Conservation (phyloP, 2,888 invertebrate species). For the Clitarchus hookeri region DNA sequence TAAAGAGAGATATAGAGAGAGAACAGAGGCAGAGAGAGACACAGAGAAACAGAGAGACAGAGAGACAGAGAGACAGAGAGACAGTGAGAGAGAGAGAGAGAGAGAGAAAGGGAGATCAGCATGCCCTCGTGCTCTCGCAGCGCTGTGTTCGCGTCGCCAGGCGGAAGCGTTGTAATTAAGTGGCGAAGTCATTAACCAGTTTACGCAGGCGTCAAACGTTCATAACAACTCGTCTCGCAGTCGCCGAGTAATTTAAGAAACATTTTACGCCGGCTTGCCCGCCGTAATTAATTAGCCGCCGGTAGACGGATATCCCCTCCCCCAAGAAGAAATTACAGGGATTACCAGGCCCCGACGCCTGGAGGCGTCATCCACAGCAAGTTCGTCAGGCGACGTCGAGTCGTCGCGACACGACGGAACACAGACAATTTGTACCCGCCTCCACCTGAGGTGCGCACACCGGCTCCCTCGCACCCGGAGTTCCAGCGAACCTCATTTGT, state of each 20-base stretch:
- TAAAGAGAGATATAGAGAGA: too few relatives aligned
- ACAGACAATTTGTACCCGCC: neutral
- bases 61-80: too few relatives aligned
- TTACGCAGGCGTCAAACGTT: constrained; percentile 7
- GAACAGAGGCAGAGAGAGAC: too few relatives aligned
- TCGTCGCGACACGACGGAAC: neutral
- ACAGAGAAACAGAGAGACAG: too few relatives aligned
- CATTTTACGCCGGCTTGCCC: neutral
- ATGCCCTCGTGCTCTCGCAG: too few relatives aligned
- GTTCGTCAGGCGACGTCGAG: neutral
- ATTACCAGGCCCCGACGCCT: neutral
- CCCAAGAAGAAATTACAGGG: neutral
- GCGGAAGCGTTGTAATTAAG: neutral
- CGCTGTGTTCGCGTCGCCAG: neutral
- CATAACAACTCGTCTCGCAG: neutral
- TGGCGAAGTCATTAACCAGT: constrained; percentile 7
- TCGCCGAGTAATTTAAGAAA: neutral
- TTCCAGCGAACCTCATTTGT: too few relatives aligned
- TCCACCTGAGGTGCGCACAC: too few relatives aligned
- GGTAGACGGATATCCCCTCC: neutral
- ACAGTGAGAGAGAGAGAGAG: too few relatives aligned
- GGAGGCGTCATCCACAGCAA: neutral
- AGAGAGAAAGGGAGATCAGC: too few relatives aligned
- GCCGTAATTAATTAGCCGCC: neutral
- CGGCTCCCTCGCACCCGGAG: too few relatives aligned